Evolutionary conservation across 1,140 invertebrate genomes (phyloP), one percentile per base, ranked within the genome.

Genomic region (Drosophila novamexicana): DNA sequence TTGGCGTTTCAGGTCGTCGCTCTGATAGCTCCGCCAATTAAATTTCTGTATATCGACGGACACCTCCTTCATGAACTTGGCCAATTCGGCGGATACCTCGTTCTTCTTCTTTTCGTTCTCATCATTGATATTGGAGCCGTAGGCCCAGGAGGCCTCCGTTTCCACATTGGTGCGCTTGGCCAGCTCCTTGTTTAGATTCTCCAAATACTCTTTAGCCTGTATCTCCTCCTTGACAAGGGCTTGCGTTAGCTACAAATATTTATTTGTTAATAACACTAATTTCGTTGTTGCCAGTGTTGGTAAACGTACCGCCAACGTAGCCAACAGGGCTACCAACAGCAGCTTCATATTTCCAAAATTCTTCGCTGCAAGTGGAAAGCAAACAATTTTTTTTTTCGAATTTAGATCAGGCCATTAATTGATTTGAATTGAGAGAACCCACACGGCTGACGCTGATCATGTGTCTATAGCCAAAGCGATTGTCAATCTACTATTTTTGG

Each of bases 121-220:
- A 61, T 95, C 94, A 1, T 95, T 97, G 12, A 97, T 94, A 84
- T 97, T 96, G 0, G 96, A 96, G 1, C 94, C 94, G 76, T 96
- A 97, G 7, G 93, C 93, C 96, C 96, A 97, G 37, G 94, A 92
- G 0, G 94, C 94, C 1, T 94, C 77, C 1, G 93, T 93, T 0
- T 93, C 92, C 9, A 93, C 92, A 80, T 95, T 95, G 62, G 93
- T 93, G 90, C 94, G 94, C 57, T 93, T 71, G 1, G 94, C 94
- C n/a, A 93, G 81, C 64, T 94, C 93, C 18, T 92, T 93, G 76
- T 96, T 95, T 5, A 95, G 71, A 42, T 94, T 93, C n/a, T 93
- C 73, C 58, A 96, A 92, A 75, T 95, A 95, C 44, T 94, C 93
- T 7, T 93, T 90, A 0, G 95, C 95, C 54, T 93, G 92, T 5